Percentiles rank a stretch among this genome's conserved stretches.
Conservation (phyloP, 1,140 invertebrate genomes). For the Trigoniulus corallinus region DNA sequence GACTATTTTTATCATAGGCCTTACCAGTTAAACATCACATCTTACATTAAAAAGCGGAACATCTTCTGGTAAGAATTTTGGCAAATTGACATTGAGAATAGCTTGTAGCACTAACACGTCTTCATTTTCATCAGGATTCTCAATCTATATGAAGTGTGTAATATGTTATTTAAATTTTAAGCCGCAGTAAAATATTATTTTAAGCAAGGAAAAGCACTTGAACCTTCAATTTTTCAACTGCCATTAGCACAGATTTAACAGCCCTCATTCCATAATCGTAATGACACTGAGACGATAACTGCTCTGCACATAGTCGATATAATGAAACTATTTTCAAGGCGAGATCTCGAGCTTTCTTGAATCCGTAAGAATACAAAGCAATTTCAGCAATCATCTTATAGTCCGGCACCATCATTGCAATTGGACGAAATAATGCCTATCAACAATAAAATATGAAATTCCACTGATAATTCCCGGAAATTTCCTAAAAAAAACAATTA, state of each 20-base stretch:
- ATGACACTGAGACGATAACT: constrained; percentile 83
- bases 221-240: constrained; percentile 29
- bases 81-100: constrained; percentile 35
- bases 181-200: background rate
- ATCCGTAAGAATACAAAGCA: constrained; percentile 84
- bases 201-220: background rate
- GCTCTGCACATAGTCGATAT: constrained; percentile 83
- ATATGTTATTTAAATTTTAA: background rate
- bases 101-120: constrained; percentile 33
- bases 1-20: too few relatives aligned
- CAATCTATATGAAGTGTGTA: constrained; percentile 20
- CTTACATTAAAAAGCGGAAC: constrained; percentile 62
- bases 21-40: background rate
- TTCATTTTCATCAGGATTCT: constrained; percentile 31
- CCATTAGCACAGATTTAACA: constrained; percentile 33
- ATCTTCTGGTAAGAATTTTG: constrained; percentile 50
- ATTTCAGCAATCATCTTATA: constrained; percentile 90
- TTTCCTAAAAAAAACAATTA: too few relatives aligned
- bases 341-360: constrained; percentile 64
- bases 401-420: constrained; percentile 97
- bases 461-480: too few relatives aligned
- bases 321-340: constrained; percentile 89
- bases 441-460: constrained; percentile 11
- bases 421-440: constrained; percentile 76
- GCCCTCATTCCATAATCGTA: constrained; percentile 77